Base-by-base conservation (phyloP, 2,888 invertebrate species). In the Calameuta idolon region DNA sequence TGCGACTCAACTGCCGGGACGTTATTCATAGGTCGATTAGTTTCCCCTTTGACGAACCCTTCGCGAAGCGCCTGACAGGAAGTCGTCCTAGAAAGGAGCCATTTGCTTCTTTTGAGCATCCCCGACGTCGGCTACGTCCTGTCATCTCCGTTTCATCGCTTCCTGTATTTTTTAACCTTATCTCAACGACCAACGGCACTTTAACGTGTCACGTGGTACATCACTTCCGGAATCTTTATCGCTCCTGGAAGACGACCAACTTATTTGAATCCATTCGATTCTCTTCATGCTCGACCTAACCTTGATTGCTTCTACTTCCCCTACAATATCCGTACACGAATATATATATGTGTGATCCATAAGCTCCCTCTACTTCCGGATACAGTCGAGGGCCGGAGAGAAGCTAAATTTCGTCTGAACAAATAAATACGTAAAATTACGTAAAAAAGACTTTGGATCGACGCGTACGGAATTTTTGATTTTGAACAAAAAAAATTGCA, bases 21-120 rank as follows among this genome's bases (percentile, higher is more conserved):
- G 83, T 83, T 82, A 84, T 83, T 81, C 85, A 77, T 75, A 76
- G 81, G 71, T 80, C 79, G 81, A 83, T 80, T 84, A 80, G 81
- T 40, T 55, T 80, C 79, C 69, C 75, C 76, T 79, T 37, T 23
- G 23, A 55, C 23, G 40, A 23, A 23, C 23, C 40, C 40, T 55
- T 55, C 23, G 15, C 23, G 15, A 9, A 5, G 9, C 23, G 23
- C 23, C 40, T 55, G 40, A 55, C 23, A 23, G 9, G 40, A 55
- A 55, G 40, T 15, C 40, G 23, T 55, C 23, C 5, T 5, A 2
- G 23, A 55, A 55, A 55, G 23, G 5, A 9, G 40, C 23, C 40
- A 23, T 55, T 23, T 9, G 23, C 40, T 55, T 55, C 40, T 9
- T 9, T 23, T 55, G 4, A 23, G 9, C 23, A 2, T 55, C 23